These are phyloP conservation scores for Plodia interpunctella DNA, from an alignment of 1,140 invertebrate genomes.

Conservation along the genomic window DNA sequence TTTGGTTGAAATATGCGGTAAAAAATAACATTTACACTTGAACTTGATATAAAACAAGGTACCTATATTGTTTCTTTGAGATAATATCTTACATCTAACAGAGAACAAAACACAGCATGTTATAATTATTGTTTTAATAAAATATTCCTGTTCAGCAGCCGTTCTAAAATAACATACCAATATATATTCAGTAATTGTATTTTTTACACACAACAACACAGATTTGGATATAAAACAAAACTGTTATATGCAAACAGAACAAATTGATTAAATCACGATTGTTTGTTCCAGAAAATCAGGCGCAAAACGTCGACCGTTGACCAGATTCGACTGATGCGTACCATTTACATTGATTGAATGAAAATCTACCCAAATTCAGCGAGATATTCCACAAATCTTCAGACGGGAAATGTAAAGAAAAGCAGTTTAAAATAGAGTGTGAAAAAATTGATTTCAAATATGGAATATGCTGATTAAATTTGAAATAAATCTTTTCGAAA, in stretches of 20 bases:
- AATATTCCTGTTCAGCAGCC: no score
- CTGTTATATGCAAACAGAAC: slow-evolving; percentile 28
- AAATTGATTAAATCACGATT: slow-evolving; percentile 27
- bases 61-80: no score
- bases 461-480: not conserved
- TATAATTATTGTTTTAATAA: no score
- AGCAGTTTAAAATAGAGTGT: not conserved
- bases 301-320: slow-evolving; percentile 8
- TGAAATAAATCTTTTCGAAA: no score
- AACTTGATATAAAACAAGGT: no score
- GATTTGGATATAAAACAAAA: not conserved
- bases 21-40: no score
- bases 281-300: slow-evolving; percentile 36
- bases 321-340: not conserved
- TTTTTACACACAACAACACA: no score
- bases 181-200: no score
- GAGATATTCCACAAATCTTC: not conserved
- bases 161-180: no score
- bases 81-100: no score
- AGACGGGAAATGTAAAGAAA: not conserved
- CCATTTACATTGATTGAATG: not conserved
- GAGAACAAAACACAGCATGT: no score
- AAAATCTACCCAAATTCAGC: not conserved
- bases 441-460: not conserved
- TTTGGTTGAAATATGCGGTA: no score